phyloP scores from a whole-genome alignment of 2,888 invertebrate genomes.

The Cheilosia vulpina region DNA sequence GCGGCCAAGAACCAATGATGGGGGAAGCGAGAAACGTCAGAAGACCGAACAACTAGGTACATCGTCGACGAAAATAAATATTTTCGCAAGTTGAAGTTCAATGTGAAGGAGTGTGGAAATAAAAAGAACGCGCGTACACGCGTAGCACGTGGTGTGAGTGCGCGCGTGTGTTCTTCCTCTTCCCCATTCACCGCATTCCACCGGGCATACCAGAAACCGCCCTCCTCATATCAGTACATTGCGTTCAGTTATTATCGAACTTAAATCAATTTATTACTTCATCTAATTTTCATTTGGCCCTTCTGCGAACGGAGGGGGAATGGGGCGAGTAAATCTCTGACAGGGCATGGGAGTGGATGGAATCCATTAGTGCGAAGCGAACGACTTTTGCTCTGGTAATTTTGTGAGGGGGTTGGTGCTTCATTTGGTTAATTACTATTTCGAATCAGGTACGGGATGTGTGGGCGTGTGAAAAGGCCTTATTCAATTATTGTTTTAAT shows the following conservation, averaged over 20 bases:
- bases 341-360: not conserved
- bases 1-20: not conserved
- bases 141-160: slow-evolving; percentile 58
- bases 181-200: slow-evolving; percentile 24
- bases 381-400: slow-evolving; percentile 11
- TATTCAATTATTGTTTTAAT: slow-evolving; percentile 28
- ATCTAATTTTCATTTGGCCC: slow-evolving; percentile 52
- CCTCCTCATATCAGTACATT: slow-evolving; percentile 32
- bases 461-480: not conserved
- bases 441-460: not conserved
- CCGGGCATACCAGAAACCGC: not conserved
- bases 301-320: not conserved
- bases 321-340: not conserved
- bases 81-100: slow-evolving; percentile 69
- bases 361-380: slow-evolving; percentile 17
- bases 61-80: slow-evolving; percentile 48
- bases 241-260: slow-evolving; percentile 33
- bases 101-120: slow-evolving; percentile 68
- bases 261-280: slow-evolving; percentile 56
- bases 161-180: slow-evolving; percentile 55
- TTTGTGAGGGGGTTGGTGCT: not conserved
- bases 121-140: slow-evolving; percentile 34
- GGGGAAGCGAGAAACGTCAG: slow-evolving; percentile 4
- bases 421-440: slow-evolving; percentile 22
- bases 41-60: slow-evolving; percentile 1